These are phyloP conservation scores for Botia almorhae DNA, from an alignment of 2,797 vertebrate genomes.

Conservation along the genomic window DNA sequence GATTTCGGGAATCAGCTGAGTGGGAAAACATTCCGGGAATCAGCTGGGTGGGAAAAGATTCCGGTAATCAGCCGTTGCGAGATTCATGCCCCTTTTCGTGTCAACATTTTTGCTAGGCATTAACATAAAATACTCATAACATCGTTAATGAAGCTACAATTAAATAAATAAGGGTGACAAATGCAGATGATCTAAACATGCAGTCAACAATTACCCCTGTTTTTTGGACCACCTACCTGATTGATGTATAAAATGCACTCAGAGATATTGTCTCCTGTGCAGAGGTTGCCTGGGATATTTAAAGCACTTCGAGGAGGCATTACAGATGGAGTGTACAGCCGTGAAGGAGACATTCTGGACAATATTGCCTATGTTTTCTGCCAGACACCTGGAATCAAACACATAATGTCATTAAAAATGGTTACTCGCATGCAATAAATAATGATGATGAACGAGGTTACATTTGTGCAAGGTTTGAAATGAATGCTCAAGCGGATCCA, in stretches of 20 bases:
- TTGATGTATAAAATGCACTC: conserved; percentile 89
- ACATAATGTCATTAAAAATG: background rate
- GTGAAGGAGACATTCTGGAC: conserved; percentile 79
- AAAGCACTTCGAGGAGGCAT: conserved; percentile 76
- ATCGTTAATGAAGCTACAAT: background rate
- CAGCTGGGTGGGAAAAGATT: background rate
- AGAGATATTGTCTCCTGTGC: conserved; percentile 90
- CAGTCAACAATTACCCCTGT: background rate
- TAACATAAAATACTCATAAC: background rate
- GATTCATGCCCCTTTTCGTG: background rate
- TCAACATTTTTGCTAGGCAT: too few relatives aligned
- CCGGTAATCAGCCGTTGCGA: background rate
- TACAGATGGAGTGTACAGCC: conserved; percentile 79
- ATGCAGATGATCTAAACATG: background rate
- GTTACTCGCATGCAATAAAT: conserved; percentile 17
- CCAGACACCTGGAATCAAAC: conserved; percentile 28
- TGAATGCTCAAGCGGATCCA: conserved; percentile 8
- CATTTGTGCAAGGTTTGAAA: background rate
- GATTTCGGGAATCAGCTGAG: background rate
- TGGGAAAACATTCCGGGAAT: background rate
- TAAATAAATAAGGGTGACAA: too few relatives aligned
- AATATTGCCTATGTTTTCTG: conserved; percentile 68
- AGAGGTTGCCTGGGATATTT: conserved; percentile 83
- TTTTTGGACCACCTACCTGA: conserved; percentile 77
- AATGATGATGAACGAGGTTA: background rate